Percentiles rank a stretch among this genome's conserved stretches.
Evolutionary conservation across 1,140 invertebrate genomes (phyloP).

Genomic region (Lethrus apterus): DNA sequence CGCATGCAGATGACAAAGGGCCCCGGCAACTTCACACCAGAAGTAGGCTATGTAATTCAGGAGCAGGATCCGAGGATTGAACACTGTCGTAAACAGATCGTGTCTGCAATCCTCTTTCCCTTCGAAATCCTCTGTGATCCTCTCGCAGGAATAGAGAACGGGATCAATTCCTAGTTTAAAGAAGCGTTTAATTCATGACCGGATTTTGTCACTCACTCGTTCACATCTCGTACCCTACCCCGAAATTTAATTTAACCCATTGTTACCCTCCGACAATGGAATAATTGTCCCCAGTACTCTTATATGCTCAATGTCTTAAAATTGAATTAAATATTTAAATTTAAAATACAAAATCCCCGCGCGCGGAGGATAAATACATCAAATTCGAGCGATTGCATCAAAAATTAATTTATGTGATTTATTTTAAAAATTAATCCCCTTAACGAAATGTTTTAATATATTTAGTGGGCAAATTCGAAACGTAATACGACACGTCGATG

Average conservation of each 20-base stretch:
- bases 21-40: constrained; percentile 19
- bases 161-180: constrained; percentile 28
- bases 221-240: constrained; percentile 4
- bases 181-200: constrained; percentile 27
- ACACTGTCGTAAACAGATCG: constrained; percentile 35
- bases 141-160: constrained; percentile 19
- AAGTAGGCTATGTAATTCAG: constrained; percentile 28
- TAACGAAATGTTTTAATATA: too few species aligned
- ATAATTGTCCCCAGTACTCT: too few species aligned
- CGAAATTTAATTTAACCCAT: constrained; percentile 10
- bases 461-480: too few species aligned
- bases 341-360: too few species aligned
- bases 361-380: too few species aligned
- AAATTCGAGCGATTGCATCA: too few species aligned
- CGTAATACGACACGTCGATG: too few species aligned
- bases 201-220: constrained; percentile 14
- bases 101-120: constrained; percentile 28
- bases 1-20: constrained; percentile 24
- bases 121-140: constrained; percentile 20
- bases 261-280: constrained; percentile 7
- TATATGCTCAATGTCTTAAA: too few species aligned
- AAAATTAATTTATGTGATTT: too few species aligned
- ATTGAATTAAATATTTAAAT: too few species aligned
- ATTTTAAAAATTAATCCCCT: too few species aligned
- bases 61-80: constrained; percentile 27